Percentiles rank a stretch among this genome's conserved stretches.
Conservation (phyloP, 2,797 vertebrate genomes). For the Myotis findleyi region DNA sequence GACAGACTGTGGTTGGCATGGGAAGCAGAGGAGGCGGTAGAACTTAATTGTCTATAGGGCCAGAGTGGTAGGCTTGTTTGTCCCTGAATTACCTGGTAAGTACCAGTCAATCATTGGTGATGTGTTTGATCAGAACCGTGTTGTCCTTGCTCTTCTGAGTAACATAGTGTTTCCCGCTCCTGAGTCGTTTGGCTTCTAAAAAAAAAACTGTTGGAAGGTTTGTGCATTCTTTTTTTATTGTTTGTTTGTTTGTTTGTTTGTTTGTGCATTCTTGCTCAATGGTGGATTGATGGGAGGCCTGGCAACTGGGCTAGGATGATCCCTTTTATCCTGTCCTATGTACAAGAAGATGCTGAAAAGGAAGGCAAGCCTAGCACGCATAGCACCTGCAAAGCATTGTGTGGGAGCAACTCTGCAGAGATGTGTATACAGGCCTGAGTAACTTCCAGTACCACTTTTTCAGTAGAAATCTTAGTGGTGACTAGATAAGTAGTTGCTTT, state of each 20-base stretch:
- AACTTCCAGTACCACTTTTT: neutral
- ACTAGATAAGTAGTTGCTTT: neutral
- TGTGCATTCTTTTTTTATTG: too few species aligned
- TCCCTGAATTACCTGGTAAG: neutral
- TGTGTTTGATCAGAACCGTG: neutral
- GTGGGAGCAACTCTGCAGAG: neutral
- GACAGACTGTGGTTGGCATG: neutral
- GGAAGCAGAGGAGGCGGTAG: neutral
- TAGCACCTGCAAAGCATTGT: rapidly evolving
- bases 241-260: too few species aligned
- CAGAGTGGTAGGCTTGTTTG: neutral
- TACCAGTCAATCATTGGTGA: neutral
- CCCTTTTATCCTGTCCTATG: neutral
- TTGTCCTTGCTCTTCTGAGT: neutral
- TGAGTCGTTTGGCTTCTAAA: neutral
- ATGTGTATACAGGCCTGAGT: neutral
- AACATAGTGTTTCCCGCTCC: neutral
- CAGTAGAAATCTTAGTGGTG: neutral
- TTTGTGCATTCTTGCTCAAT: too few species aligned
- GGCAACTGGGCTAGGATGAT: neutral
- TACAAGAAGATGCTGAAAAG: neutral
- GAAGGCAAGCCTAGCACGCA: neutral
- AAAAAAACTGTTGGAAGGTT: neutral
- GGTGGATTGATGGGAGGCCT: neutral
- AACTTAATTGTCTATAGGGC: neutral